These are phyloP conservation scores for Dendrolimus pini DNA, from an alignment of 2,888 invertebrate species.

Conservation along the genomic window DNA sequence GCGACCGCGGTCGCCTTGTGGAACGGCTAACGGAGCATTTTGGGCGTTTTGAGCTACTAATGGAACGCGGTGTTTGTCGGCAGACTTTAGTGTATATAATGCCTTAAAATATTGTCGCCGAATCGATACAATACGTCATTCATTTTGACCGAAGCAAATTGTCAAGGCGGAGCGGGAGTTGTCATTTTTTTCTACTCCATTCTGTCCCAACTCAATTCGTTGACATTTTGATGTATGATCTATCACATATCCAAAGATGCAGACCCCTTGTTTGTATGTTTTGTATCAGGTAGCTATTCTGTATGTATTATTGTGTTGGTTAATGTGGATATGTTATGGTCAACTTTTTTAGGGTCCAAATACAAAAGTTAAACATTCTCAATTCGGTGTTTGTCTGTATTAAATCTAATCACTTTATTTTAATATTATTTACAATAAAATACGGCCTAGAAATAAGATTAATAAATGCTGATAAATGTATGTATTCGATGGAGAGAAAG, in stretches of 20 bases:
- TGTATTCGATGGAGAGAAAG: no score
- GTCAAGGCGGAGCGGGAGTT: constrained; percentile 39
- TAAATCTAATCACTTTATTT: background rate
- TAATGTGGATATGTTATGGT: constrained; percentile 3
- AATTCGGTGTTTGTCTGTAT: no score
- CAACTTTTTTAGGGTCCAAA: background rate
- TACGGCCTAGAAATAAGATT: no score
- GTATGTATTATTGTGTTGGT: background rate
- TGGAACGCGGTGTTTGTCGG: no score
- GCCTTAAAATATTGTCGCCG: constrained; percentile 28
- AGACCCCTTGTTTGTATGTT: background rate
- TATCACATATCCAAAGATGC: constrained; percentile 26
- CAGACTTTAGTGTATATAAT: background rate
- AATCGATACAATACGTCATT: constrained; percentile 38
- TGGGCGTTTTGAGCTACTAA: no score
- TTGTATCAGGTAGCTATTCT: constrained; percentile 21
- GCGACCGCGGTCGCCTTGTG: no score
- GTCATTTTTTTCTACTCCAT: constrained; percentile 34
- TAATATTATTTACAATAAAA: background rate
- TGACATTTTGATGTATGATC: constrained; percentile 58
- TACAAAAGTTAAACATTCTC: no score
- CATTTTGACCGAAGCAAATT: constrained; percentile 49
- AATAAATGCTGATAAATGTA: no score
- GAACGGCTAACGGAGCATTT: no score
- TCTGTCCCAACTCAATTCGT: constrained; percentile 40